Conservation (phyloP, 2,113 vertebrate species). For the Poeciliopsis occidentalis region DNA sequence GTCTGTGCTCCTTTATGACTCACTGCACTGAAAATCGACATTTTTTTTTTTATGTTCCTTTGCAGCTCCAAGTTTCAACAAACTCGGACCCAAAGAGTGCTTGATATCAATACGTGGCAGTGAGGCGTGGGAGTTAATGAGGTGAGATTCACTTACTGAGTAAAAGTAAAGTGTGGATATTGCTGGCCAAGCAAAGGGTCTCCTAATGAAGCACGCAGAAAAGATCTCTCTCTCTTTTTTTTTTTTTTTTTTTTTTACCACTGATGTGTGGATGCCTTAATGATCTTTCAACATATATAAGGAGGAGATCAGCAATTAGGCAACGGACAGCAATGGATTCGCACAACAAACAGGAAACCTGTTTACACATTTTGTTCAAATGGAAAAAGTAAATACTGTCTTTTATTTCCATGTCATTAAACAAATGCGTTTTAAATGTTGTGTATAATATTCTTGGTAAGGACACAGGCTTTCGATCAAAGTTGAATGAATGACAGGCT, state of each 20-base stretch:
- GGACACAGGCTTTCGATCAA: no score
- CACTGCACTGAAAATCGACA: constrained; percentile 14
- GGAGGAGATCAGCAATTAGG: not conserved
- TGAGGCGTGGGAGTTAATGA: constrained; percentile 13
- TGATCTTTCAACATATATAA: not conserved
- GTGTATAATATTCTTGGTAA: no score
- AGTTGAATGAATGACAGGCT: no score
- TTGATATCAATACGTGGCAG: not conserved
- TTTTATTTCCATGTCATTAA: not conserved
- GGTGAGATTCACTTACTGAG: constrained; percentile 8
- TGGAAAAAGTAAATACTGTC: not conserved
- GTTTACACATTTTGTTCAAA: not conserved
- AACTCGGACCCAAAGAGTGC: not conserved
- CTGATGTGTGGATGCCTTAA: not conserved
- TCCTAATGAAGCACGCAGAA: constrained; percentile 5
- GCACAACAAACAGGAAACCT: not conserved
- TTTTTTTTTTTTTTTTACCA: no score
- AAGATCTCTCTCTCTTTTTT: not conserved
- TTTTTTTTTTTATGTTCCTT: not conserved
- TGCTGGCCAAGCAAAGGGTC: not conserved
- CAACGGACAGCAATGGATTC: no score
- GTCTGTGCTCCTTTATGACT: constrained; percentile 14
- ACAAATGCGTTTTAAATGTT: no score
- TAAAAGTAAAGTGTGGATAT: constrained; percentile 2
- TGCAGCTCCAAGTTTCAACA: not conserved